Evolutionary conservation across 2,888 invertebrate species (phyloP).

Genomic region (Gymnocheta viridis): DNA sequence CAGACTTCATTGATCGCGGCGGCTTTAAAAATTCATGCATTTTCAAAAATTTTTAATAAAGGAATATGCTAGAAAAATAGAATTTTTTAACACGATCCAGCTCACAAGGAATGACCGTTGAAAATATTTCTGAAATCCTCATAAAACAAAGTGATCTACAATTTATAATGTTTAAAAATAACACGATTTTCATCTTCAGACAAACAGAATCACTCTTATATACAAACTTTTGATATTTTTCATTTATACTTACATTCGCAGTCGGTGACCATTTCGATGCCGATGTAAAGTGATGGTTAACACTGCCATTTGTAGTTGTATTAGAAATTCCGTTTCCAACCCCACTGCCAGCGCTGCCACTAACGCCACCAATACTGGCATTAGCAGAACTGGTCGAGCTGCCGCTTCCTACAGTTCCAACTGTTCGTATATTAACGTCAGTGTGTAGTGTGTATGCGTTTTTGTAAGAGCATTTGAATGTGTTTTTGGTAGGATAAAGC

Average conservation of each 20-base stretch:
- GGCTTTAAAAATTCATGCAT: too few species aligned
- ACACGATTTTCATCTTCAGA: not conserved
- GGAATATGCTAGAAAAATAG: too few species aligned
- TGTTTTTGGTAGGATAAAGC: not conserved
- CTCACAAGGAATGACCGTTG: too few species aligned
- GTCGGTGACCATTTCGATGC: conserved; percentile 82
- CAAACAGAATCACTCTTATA: not conserved
- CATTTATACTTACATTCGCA: conserved; percentile 79
- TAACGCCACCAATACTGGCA: conserved; percentile 70
- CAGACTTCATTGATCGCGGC: too few species aligned
- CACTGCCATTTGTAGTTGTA: conserved; percentile 70
- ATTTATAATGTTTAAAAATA: conserved; percentile 30
- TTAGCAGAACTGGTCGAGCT: conserved; percentile 75
- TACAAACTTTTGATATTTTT: conserved; percentile 50
- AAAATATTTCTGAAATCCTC: too few species aligned
- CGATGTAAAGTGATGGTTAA: conserved; percentile 78
- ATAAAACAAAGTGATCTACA: too few species aligned
- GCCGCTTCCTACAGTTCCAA: conserved; percentile 76
- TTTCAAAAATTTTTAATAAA: too few species aligned
- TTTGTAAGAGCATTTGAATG: not conserved
- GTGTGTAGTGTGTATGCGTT: conserved; percentile 11
- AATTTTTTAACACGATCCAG: too few species aligned
- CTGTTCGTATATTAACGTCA: conserved; percentile 67
- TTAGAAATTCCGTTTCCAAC: conserved; percentile 61
- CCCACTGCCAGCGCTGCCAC: conserved; percentile 62